phyloP scores from a whole-genome alignment of 2,888 invertebrate genomes.

The Stenichneumon culpator region DNA sequence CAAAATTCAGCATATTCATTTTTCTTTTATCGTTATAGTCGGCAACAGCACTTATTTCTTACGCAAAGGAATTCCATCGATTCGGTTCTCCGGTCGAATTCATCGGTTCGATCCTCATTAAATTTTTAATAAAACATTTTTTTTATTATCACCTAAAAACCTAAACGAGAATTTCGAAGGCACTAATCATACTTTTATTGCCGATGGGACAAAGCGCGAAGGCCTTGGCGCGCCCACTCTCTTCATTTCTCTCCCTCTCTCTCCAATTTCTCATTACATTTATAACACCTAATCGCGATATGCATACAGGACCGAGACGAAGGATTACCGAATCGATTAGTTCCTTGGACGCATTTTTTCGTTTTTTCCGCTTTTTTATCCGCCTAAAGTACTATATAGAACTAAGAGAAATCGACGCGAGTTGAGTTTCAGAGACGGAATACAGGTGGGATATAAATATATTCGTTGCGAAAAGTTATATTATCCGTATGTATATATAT shows the following conservation, averaged over 20 bases:
- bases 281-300: conserved; percentile 30
- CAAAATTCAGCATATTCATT: not conserved
- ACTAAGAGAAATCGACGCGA: conserved; percentile 47
- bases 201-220: conserved; percentile 37
- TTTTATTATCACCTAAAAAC: conserved; percentile 47
- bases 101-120: not conserved
- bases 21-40: not conserved
- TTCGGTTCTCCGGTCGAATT: conserved; percentile 32
- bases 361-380: conserved; percentile 7
- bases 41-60: conserved; percentile 11
- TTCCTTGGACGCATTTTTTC: conserved; percentile 9
- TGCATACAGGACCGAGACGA: conserved; percentile 32
- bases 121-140: not conserved
- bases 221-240: conserved; percentile 7
- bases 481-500: no score
- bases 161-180: conserved; percentile 70
- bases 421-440: conserved; percentile 36
- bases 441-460: conserved; percentile 35
- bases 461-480: conserved; percentile 41
- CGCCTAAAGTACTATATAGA: not conserved
- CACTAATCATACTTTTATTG: conserved; percentile 62
- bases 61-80: conserved; percentile 37
- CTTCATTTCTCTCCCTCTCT: conserved; percentile 21
- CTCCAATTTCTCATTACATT: conserved; percentile 26
- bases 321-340: conserved; percentile 23